Evolutionary conservation across 2,113 vertebrate genomes (phyloP), one percentile per base, ranked within the genome.

Genomic region (Nipponia nippon): DNA sequence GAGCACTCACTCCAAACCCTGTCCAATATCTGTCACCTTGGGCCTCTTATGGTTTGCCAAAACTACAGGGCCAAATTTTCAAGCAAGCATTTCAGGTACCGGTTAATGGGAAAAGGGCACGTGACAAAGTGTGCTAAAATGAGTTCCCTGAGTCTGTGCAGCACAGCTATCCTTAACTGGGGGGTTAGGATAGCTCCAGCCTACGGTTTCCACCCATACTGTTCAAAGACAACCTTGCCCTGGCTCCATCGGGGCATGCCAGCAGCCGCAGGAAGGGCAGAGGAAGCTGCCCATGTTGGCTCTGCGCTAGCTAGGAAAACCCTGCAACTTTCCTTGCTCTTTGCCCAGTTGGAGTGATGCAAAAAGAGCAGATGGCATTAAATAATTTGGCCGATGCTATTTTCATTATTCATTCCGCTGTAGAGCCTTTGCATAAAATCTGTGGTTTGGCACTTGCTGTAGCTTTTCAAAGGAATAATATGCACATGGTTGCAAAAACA

Each of bases 211-310:
- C 10, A 40, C 17, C 22, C 10, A 0, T 6, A 9, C 4, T 0
- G 0, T 30, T 23, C 16, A 17, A 44, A 72, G 62, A 7, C n/a
- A 44, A 1, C 10, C 16, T 20, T 19, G 23, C 2, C 17, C 17
- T 1, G 6, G 36, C 67, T 73, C 62, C 10, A 0, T 32, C 2
- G 1, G 18, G 40, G 3, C 5, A 0, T 11, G n/a, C 15, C 3
- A 10, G 44, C 84, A 77, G 84, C 44, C 6, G 10, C 46, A 63
- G 80, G 62, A 34, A 6, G 13, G n/a, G 47, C 59, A 47, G 52
- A 22, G 44, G 61, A 20, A 77, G 58, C 21, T 79, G 47, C 44
- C 36, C 2, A 1, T 12, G 15, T 3, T 79, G 89, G 21, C 67
- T 76, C 23, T 26, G 40, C 2, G 0, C 49, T 44, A 5, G 11